Base-by-base conservation (phyloP, 2,888 invertebrate species). In the Pollenia labialis region DNA sequence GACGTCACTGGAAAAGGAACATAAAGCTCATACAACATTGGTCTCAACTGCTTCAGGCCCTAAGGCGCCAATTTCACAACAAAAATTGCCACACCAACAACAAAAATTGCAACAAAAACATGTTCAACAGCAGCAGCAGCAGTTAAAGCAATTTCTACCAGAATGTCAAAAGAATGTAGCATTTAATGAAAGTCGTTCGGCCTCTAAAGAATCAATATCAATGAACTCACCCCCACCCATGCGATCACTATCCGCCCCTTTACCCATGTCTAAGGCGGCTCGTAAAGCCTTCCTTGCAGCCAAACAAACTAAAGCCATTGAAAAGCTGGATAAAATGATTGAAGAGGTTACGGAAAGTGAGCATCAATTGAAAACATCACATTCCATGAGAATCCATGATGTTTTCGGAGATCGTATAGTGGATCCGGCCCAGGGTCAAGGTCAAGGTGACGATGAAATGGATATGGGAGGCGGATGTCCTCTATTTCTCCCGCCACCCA, bases 251-350 rank as follows among this genome's bases (percentile, higher is more conserved):
- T 92, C 92, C 0, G 91, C 92, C 2, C 91, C 92, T 4, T 81
- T 91, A 66, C 90, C 91, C 50, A 91, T 91, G 90, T 91, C 91
- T 2, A 93, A 93, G 87, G 90, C 91, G 16, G 91, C 90, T 32
- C 90, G 92, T 12, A 93, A 93, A 85, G 92, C 92, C 0, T 90
- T 93, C 40, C 88, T 93, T 75, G 93, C 93, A 0, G 92, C 92
- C 50, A 93, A 93, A 77, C 93, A 93, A 88, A 91, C 92, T 0
- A 93, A 93, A 88, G 93, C 93, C 60, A 91, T 93, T 81, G 93
- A 93, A 77, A 93, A 93, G 88, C 85, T 93, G 66, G 93, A 93
- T 81, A 93, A 93, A 90, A 93, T 93, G 93, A 93, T 93, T 66
- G 93, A 93, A 83, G 93, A 93, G 80, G 93, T 91, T 0, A 91